These are phyloP conservation scores for Callosobruchus maculatus DNA, from an alignment of 2,888 invertebrate genomes.

Conservation along the genomic window DNA sequence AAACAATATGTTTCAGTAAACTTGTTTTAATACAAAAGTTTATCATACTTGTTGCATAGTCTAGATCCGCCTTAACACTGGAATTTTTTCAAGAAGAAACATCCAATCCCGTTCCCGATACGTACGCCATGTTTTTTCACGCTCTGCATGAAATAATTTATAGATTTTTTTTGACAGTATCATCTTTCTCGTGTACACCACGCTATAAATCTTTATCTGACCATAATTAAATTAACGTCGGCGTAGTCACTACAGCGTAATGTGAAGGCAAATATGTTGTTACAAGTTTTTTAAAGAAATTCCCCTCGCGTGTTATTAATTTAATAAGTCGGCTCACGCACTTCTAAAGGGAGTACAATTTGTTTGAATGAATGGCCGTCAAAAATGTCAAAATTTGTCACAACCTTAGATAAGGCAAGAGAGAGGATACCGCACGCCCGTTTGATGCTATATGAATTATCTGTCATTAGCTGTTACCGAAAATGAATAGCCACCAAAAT, in stretches of 20 bases:
- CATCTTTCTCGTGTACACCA: neutral
- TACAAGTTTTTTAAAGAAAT: neutral
- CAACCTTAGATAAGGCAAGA: too few species aligned
- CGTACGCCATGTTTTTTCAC: neutral
- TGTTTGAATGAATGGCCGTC: too few species aligned
- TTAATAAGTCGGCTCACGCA: neutral
- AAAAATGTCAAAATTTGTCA: too few species aligned
- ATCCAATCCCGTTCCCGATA: neutral
- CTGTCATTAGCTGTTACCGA: too few species aligned
- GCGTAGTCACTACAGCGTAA: neutral
- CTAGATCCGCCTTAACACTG: too few species aligned
- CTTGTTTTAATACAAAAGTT: too few species aligned
- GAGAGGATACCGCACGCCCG: too few species aligned
- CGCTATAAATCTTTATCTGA: neutral
- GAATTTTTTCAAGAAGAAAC: neutral
- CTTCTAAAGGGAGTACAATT: too few species aligned
- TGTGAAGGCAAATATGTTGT: neutral
- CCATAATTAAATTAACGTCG: neutral
- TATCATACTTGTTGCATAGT: too few species aligned
- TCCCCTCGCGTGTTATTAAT: neutral
- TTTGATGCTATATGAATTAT: too few species aligned
- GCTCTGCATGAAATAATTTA: neutral
- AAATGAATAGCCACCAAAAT: too few species aligned
- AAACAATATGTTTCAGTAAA: too few species aligned
- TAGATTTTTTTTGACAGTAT: neutral